phyloP scores from a whole-genome alignment of 2,797 vertebrate species.

The Varecia variegata region DNA sequence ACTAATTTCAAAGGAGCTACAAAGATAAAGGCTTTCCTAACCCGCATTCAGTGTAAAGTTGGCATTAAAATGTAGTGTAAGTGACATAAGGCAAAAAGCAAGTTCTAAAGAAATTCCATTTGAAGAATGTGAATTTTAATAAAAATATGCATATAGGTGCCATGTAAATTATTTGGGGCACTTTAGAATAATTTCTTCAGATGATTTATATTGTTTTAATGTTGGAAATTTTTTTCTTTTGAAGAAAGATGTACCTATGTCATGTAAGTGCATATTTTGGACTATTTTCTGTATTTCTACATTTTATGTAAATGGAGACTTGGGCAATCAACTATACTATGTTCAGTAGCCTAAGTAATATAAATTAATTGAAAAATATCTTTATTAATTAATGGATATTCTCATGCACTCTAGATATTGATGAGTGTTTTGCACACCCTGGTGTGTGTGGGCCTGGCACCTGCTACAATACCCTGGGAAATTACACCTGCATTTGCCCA shows the following conservation, averaged over 20 bases:
- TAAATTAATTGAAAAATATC: neutral
- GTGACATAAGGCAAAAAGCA: neutral
- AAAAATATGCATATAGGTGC: neutral
- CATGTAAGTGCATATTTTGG: neutral
- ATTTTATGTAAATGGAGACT: neutral
- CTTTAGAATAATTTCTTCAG: conserved; percentile 7
- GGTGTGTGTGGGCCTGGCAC: conserved; percentile 89
- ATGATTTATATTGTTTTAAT: neutral
- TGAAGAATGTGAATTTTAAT: neutral
- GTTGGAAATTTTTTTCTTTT: neutral
- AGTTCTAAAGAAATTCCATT: neutral
- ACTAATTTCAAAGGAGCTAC: neutral
- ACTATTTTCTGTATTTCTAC: neutral
- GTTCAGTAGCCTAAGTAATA: neutral
- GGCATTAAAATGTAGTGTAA: conserved; percentile 4
- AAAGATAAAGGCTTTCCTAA: neutral
- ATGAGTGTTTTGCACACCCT: conserved; percentile 88
- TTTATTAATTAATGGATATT: neutral
- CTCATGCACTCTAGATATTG: conserved; percentile 84
- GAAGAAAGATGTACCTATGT: neutral
- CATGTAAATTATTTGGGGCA: neutral
- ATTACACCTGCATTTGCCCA: conserved; percentile 89
- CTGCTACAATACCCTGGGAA: conserved; percentile 91
- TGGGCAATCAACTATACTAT: neutral
- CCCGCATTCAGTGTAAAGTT: neutral